A percentile compares a stretch with the other conserved stretches of the same genome.
These are phyloP conservation scores for Athalia rosae DNA, from an alignment of 2,888 invertebrate genomes.

Conservation along the genomic window DNA sequence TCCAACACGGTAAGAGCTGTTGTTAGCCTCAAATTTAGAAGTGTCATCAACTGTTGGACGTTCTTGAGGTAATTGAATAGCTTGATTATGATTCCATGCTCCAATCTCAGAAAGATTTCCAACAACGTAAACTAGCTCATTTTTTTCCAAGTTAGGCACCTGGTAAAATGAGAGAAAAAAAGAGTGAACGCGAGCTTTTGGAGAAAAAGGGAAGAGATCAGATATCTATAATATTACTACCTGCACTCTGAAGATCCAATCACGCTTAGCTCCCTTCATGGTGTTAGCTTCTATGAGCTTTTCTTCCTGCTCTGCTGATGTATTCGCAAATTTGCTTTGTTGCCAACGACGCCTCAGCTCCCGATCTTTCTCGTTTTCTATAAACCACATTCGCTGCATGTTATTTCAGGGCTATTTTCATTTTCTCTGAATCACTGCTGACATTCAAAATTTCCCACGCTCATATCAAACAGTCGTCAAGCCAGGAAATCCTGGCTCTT, in stretches of 20 bases:
- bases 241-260: constrained; percentile 71
- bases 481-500: too few relatives aligned
- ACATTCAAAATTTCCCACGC: too few relatives aligned
- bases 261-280: constrained; percentile 70
- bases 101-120: constrained; percentile 71
- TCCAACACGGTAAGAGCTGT: constrained; percentile 48
- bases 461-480: too few relatives aligned
- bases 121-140: constrained; percentile 69
- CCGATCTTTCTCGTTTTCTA: constrained; percentile 59
- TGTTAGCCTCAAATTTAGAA: constrained; percentile 61
- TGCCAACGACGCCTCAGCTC: constrained; percentile 53
- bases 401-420: neutral
- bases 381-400: constrained; percentile 56
- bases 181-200: neutral
- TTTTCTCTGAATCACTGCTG: neutral
- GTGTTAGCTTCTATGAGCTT: constrained; percentile 51
- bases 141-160: constrained; percentile 68
- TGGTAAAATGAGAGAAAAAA: constrained; percentile 47
- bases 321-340: neutral
- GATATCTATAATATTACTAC: constrained; percentile 55
- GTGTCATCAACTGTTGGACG: constrained; percentile 59
- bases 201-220: constrained; percentile 20
- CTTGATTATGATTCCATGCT: constrained; percentile 71
- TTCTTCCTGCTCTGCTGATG: neutral
- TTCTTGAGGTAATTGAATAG: constrained; percentile 67